Conservation (phyloP, 2,888 invertebrate genomes). For the Sympetrum striolatum region DNA sequence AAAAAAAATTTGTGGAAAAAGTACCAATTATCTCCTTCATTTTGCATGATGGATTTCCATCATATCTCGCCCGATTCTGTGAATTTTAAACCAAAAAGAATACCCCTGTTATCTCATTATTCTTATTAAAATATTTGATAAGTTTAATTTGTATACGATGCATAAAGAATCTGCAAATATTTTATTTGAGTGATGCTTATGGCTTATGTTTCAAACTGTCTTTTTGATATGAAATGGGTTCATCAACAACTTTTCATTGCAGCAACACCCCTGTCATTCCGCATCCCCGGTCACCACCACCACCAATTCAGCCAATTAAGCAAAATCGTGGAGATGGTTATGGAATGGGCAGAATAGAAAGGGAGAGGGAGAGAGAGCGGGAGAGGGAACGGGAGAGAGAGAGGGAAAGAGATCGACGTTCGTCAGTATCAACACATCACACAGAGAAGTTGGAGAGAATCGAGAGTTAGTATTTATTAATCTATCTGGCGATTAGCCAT, state of each 20-base stretch:
- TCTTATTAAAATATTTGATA: too few species aligned
- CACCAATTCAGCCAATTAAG: constrained; percentile 68
- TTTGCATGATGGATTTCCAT: too few species aligned
- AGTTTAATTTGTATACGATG: too few species aligned
- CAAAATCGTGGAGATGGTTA: constrained; percentile 68
- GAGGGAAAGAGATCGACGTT: constrained; percentile 73
- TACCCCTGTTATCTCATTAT: too few species aligned
- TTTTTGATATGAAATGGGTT: too few species aligned
- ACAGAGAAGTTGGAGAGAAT: constrained; percentile 71
- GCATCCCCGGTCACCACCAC: constrained; percentile 70
- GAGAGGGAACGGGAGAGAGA: constrained; percentile 73
- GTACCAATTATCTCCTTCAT: too few species aligned
- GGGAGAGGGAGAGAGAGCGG: constrained; percentile 61
- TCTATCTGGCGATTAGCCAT: too few species aligned
- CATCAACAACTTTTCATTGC: background rate
- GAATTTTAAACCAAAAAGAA: too few species aligned
- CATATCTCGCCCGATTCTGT: too few species aligned
- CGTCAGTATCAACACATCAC: constrained; percentile 71
- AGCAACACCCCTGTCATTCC: constrained; percentile 57
- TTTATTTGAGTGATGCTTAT: too few species aligned
- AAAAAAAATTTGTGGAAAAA: too few species aligned
- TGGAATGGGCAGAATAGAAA: constrained; percentile 66
- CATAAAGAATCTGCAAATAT: background rate
- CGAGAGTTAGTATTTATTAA: constrained; percentile 57
- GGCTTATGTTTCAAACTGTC: too few species aligned